These are phyloP conservation scores for Amblyjoppa proteus DNA, from an alignment of 2,888 invertebrate genomes.

Conservation along the genomic window DNA sequence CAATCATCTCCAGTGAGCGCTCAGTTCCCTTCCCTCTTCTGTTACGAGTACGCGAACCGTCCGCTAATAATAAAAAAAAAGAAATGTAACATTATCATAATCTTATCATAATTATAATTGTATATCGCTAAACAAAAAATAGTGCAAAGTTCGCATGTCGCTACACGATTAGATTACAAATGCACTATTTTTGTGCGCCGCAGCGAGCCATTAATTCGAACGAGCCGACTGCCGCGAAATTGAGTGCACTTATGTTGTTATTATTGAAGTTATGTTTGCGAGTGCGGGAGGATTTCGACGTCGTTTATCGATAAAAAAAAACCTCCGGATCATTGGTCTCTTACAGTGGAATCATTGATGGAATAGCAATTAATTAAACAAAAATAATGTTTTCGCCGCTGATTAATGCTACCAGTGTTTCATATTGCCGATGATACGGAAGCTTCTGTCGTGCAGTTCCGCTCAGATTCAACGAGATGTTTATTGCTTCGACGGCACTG, in stretches of 20 bases:
- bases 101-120: neutral
- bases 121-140: neutral
- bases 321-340: neutral
- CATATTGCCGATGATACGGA: constrained; percentile 15
- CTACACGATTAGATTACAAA: constrained; percentile 5
- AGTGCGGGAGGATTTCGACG: neutral
- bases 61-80: neutral
- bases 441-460: constrained; percentile 31
- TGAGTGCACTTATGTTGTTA: neutral
- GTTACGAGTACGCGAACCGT: constrained; percentile 2
- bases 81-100: constrained; percentile 26
- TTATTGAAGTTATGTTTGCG: neutral
- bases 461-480: constrained; percentile 19
- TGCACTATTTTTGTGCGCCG: neutral
- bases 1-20: constrained; percentile 29
- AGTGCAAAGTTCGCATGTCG: constrained; percentile 13
- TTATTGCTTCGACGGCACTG: constrained; percentile 17
- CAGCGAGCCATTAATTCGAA: constrained; percentile 1
- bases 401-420: neutral
- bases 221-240: neutral
- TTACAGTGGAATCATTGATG: constrained; percentile 2
- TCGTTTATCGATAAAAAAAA: neutral
- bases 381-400: neutral
- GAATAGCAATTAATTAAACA: constrained; percentile 5
- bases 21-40: constrained; percentile 8